Evolutionary conservation across 2,797 vertebrate genomes (phyloP).

Genomic region (Notolepis coatsorum): DNA sequence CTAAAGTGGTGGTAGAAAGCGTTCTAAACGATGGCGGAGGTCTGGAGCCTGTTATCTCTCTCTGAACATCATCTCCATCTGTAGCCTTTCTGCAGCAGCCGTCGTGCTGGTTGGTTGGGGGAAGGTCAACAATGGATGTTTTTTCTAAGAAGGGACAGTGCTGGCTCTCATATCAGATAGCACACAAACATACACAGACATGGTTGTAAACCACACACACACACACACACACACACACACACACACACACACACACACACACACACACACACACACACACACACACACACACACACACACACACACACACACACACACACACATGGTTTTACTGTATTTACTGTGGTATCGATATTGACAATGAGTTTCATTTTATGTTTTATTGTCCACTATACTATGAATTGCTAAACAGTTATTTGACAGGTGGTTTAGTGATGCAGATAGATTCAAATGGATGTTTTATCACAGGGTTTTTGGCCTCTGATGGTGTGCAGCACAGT

Average conservation of each 20-base stretch:
- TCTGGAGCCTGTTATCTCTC: conserved; percentile 41
- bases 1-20: conserved; percentile 25
- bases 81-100: conserved; percentile 40
- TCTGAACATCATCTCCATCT: conserved; percentile 35
- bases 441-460: too few relatives aligned
- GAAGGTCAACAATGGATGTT: conserved; percentile 32
- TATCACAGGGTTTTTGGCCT: too few relatives aligned
- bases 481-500: too few relatives aligned
- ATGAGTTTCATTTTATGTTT: too few relatives aligned
- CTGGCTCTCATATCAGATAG: too few relatives aligned
- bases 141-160: not conserved
- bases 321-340: too few relatives aligned
- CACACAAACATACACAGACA: too few relatives aligned
- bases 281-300: conserved; percentile 4
- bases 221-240: conserved; percentile 8
- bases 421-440: too few relatives aligned
- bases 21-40: conserved; percentile 41
- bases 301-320: conserved; percentile 5
- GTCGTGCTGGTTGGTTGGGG: not conserved
- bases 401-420: too few relatives aligned
- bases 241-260: conserved; percentile 18
- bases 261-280: conserved; percentile 7
- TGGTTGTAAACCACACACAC: not conserved
- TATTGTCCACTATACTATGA: too few relatives aligned
- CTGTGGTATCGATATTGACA: too few relatives aligned